Conservation (phyloP, 2,113 vertebrate genomes). For the Callipepla squamata region DNA sequence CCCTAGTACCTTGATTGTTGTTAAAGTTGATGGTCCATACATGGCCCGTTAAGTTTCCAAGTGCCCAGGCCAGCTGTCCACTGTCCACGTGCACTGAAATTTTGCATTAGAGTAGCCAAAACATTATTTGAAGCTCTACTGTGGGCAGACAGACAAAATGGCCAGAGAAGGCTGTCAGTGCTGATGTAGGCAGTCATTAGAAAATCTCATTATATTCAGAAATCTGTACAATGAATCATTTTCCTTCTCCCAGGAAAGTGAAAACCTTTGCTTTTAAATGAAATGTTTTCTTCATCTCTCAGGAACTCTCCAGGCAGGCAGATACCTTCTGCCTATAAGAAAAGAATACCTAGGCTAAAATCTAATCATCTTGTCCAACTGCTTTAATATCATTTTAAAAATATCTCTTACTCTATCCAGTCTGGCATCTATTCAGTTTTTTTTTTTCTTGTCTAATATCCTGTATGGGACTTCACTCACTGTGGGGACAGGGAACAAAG, state of each 20-base stretch:
- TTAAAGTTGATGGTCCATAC: background rate
- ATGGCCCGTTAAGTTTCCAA: background rate
- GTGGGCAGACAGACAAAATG: background rate
- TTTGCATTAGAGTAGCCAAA: background rate
- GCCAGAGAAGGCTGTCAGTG: background rate
- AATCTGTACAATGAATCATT: slow-evolving; percentile 41
- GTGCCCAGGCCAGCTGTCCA: background rate
- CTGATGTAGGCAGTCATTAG: slow-evolving; percentile 42
- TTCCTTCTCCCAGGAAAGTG: slow-evolving; percentile 28
- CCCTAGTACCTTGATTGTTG: background rate
- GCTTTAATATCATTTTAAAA: slow-evolving; percentile 61
- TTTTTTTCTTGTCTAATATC: slow-evolving; percentile 58
- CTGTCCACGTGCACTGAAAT: background rate
- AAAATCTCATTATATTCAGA: slow-evolving; percentile 62
- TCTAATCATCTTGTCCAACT: slow-evolving; percentile 49
- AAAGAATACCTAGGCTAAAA: slow-evolving; percentile 40
- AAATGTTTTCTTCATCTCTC: slow-evolving; percentile 53
- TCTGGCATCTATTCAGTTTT: slow-evolving; percentile 39
- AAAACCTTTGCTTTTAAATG: slow-evolving; percentile 40
- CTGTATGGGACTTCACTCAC: slow-evolving; percentile 44
- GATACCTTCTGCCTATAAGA: background rate
- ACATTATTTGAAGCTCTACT: background rate
- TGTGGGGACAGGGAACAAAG: background rate
- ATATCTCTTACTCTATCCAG: slow-evolving; percentile 49
- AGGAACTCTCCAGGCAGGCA: slow-evolving; percentile 36